Evolutionary conservation across 2,113 vertebrate species (phyloP), one percentile per base, ranked within the genome.

Genomic region (Piprites chloris): DNA sequence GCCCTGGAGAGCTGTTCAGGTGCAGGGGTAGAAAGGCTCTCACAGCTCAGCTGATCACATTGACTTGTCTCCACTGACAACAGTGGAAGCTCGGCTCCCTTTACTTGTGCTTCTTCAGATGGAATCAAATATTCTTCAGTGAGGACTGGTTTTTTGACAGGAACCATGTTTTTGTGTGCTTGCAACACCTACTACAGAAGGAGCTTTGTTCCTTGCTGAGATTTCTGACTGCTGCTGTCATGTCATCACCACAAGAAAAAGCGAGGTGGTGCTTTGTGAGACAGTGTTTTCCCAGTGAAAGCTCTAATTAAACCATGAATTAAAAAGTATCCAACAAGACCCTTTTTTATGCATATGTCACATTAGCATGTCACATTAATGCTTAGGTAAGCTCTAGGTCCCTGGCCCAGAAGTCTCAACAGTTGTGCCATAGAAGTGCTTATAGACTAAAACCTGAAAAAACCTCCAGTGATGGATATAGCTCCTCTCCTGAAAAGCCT

Each of bases 31-130:
- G 49, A 83, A 59, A 47, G 30, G 3, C 7, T 75, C 11, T 52
- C 13, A 14, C 0, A 0, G 11, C 9, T 72, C 27, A 6, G 9
- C 32, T 88, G 75, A 24, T 17, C 23, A 16, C 6, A 1, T 12
- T 72, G 35, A 44, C 49, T n/a, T 83, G 14, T n/a, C 16, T 85
- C 30, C 21, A 37, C 12, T 0, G 1, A 47, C 37, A 46, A 14
- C 20, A 32, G 6, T 0, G 35, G 41, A 37, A 80, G 17, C 17
- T 79, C 37, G 44, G 22, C 35, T 55, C 4, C 18, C 12, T 52
- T 4, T 35, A 28, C 49, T n/a, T 62, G 13, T 84, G 32, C 12
- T 75, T 67, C 37, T 47, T 81, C n/a, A 50, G 81, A 49, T 3
- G 8, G 16, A 85, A 63, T 37, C 6, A 50, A 56, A 18, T 32